These are phyloP conservation scores for Drosophila subpulchrella DNA, from an alignment of 1,140 invertebrate species.

Conservation along the genomic window DNA sequence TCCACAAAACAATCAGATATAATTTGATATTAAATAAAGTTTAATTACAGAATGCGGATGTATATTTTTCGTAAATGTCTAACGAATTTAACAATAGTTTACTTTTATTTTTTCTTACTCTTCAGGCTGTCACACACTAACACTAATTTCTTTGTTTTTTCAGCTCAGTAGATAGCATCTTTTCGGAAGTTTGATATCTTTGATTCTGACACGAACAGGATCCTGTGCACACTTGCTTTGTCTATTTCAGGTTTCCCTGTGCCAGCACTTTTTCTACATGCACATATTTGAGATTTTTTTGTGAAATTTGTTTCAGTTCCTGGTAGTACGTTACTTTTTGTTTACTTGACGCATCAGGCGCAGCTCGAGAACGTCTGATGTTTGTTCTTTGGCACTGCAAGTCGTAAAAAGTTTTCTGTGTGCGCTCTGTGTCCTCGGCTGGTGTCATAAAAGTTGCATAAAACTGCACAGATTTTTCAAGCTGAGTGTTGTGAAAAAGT, in stretches of 20 bases:
- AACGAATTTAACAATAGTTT: not conserved
- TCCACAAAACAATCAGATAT: not conserved
- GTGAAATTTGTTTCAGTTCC: conserved; percentile 27
- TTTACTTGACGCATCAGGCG: conserved; percentile 40
- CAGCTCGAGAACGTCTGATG: conserved; percentile 32
- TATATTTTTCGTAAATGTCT: not conserved
- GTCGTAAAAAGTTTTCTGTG: conserved; percentile 53
- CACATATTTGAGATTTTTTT: conserved; percentile 16
- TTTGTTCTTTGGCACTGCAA: conserved; percentile 48
- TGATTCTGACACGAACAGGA: conserved; percentile 19
- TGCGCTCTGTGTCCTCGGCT: conserved; percentile 20
- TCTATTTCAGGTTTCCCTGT: conserved; percentile 31
- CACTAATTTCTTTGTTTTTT: not conserved
- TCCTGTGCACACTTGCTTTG: conserved; percentile 16
- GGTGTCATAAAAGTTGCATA: conserved; percentile 77
- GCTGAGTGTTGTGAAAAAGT: conserved; percentile 38
- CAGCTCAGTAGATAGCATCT: not conserved
- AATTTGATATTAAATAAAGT: not conserved
- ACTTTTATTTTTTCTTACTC: not conserved
- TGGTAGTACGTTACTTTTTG: conserved; percentile 29
- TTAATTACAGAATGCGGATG: not conserved
- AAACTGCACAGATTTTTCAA: conserved; percentile 69
- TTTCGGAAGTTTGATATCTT: conserved; percentile 11
- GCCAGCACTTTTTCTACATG: conserved; percentile 19
- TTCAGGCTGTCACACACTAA: not conserved